Evolutionary conservation across 1,140 invertebrate genomes (phyloP), one percentile per base, ranked within the genome.

Genomic region (Aphidius ervi): DNA sequence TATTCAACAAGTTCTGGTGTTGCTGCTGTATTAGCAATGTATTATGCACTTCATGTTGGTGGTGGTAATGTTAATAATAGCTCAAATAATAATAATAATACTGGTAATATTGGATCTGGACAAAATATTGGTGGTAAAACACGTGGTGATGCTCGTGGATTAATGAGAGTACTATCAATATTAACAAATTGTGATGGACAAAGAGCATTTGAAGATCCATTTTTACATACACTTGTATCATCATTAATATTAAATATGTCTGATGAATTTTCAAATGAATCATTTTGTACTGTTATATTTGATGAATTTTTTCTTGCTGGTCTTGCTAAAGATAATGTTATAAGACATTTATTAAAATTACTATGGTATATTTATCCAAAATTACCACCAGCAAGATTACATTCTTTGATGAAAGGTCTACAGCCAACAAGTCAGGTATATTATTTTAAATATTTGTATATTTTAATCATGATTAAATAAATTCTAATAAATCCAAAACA

Each of bases 231-330:
- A 37, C 79, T 97, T 58, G 92, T 97, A n/a, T 88, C 91, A 2
- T 74, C 93, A 46, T 81, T 98, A 1, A 90, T 97, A 66, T 63
- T 78, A 10, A 88, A 91, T 53, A 88, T 97, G 83, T 85, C 87
- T 3, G 95, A 98, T 66, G 95, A 97, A 75, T 98, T 98, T 75
- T 82, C 88, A 63, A 88, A 91, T 5, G 94, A 97, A 82, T 94
- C 97, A 65, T 97, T 97, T 72, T 97, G 94, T 79, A 95, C 93
- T 2, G 92, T 93, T 1, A 86, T 98, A 16, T 97, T 98, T 82
- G 95, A 97, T 80, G 95, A 97, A 77, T 97, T 97, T 73, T 93
- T 98, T 66, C 92, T 95, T 76, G 90, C 93, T 49, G 91, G 91
- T 0, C 82, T 97, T 43, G 86, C 86, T 6, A 85, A 89, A 62